A percentile compares a stretch with the other conserved stretches of the same genome.
These are phyloP conservation scores for Aporophyla lueneburgensis DNA, from an alignment of 2,888 invertebrate genomes.

Conservation along the genomic window DNA sequence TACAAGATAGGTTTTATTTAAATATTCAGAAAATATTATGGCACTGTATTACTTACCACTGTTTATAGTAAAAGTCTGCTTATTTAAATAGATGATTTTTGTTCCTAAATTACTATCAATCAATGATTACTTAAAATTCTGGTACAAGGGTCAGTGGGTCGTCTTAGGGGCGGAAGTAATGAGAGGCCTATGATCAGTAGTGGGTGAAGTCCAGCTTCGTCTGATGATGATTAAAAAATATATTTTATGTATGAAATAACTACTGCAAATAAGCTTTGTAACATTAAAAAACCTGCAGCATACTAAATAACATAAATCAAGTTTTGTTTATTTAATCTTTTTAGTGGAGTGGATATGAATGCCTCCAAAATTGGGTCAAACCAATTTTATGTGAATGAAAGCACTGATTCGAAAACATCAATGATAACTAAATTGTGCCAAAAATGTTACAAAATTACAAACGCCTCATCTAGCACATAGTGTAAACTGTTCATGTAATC, in stretches of 20 bases:
- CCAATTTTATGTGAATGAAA: constrained; percentile 15
- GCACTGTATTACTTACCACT: not conserved
- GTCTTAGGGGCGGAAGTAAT: too few species aligned
- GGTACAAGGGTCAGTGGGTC: too few species aligned
- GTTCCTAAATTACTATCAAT: not conserved
- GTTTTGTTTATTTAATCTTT: not conserved
- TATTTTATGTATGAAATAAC: not conserved
- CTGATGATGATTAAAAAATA: not conserved
- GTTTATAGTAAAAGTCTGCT: not conserved
- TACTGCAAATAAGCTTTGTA: not conserved
- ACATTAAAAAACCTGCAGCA: not conserved
- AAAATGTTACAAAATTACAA: constrained; percentile 32
- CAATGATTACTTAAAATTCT: not conserved
- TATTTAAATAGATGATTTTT: too few species aligned
- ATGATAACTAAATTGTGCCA: constrained; percentile 20
- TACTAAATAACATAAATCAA: constrained; percentile 1
- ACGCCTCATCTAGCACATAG: constrained; percentile 19
- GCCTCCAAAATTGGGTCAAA: constrained; percentile 37
- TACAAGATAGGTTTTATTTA: not conserved
- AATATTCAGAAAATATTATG: not conserved
- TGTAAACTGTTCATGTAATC: constrained; percentile 52
- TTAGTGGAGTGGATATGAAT: not conserved
- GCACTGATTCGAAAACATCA: constrained; percentile 24
- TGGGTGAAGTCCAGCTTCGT: not conserved
- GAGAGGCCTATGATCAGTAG: not conserved